A percentile compares a stretch with the other conserved stretches of the same genome.
These are phyloP conservation scores for Hirundo rustica DNA, from an alignment of 2,797 vertebrate genomes.

Conservation along the genomic window DNA sequence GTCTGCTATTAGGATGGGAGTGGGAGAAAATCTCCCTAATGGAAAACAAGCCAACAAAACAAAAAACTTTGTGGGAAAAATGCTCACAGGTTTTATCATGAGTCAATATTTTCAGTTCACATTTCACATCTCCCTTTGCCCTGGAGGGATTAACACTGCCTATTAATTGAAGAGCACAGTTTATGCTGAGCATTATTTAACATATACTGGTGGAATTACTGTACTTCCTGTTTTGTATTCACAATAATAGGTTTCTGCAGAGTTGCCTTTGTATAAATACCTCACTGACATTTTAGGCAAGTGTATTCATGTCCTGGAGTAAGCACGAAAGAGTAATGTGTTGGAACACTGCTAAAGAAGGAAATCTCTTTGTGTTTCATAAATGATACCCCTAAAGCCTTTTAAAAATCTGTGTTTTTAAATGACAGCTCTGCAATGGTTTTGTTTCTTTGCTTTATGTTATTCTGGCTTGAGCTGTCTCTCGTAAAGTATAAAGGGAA, in stretches of 20 bases:
- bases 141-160: conserved; percentile 56
- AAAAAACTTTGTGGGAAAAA: conserved; percentile 15
- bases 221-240: conserved; percentile 77
- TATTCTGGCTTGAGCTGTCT: background rate
- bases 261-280: conserved; percentile 87
- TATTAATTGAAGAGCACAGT: conserved; percentile 54
- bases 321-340: conserved; percentile 83
- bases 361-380: conserved; percentile 87
- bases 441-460: conserved; percentile 50
- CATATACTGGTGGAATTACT: conserved; percentile 64
- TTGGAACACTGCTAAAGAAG: conserved; percentile 88
- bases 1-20: background rate
- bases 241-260: conserved; percentile 82
- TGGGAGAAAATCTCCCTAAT: background rate
- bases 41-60: background rate
- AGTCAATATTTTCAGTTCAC: conserved; percentile 52
- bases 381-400: conserved; percentile 78
- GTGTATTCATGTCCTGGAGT: conserved; percentile 88
- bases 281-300: conserved; percentile 87
- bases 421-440: conserved; percentile 61
- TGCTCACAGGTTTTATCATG: conserved; percentile 1
- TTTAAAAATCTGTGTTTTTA: conserved; percentile 71
- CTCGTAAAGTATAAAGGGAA: background rate
- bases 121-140: conserved; percentile 19
- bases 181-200: conserved; percentile 72